Conservation (phyloP, 2,888 invertebrate species). For the Lamproptera curius region DNA sequence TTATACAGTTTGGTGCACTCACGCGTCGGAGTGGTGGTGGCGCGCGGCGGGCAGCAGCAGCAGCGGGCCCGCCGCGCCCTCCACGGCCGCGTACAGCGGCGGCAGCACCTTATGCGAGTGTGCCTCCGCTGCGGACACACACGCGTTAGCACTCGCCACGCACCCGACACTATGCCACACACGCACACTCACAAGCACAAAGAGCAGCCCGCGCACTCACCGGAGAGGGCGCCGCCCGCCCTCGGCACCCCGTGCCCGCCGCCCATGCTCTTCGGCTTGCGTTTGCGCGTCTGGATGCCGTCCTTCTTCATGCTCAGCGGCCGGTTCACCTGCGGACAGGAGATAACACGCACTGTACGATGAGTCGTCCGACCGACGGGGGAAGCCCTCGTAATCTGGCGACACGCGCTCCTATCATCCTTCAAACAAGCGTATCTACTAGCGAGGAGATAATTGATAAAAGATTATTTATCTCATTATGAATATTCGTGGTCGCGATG, state of each 20-base stretch:
- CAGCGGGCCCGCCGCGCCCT: slow-evolving; percentile 45
- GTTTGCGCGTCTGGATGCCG: slow-evolving; percentile 97
- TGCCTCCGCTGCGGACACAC: slow-evolving; percentile 62
- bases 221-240: slow-evolving; percentile 49
- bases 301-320: slow-evolving; percentile 99
- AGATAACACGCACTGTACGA: slow-evolving; percentile 15
- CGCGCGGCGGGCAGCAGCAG: slow-evolving; percentile 50
- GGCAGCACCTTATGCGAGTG: slow-evolving; percentile 65
- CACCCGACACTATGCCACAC: slow-evolving; percentile 6
- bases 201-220: slow-evolving; percentile 43
- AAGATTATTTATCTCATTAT: slow-evolving; percentile 78
- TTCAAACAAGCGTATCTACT: slow-evolving; percentile 74
- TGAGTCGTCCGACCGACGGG: slow-evolving; percentile 35
- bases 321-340: slow-evolving; percentile 86
- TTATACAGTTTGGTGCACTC: slow-evolving; percentile 35
- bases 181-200: too few relatives aligned
- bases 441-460: slow-evolving; percentile 75
- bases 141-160: slow-evolving; percentile 33
- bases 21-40: slow-evolving; percentile 42
- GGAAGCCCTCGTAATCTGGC: slow-evolving; percentile 67
- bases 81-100: slow-evolving; percentile 69
- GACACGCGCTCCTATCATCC: slow-evolving; percentile 67
- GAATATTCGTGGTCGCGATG: slow-evolving; percentile 76
- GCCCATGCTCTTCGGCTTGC: slow-evolving; percentile 88
- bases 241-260: slow-evolving; percentile 50